These are phyloP conservation scores for Anguilla obscura DNA, from an alignment of 2,797 vertebrate species.

Conservation along the genomic window DNA sequence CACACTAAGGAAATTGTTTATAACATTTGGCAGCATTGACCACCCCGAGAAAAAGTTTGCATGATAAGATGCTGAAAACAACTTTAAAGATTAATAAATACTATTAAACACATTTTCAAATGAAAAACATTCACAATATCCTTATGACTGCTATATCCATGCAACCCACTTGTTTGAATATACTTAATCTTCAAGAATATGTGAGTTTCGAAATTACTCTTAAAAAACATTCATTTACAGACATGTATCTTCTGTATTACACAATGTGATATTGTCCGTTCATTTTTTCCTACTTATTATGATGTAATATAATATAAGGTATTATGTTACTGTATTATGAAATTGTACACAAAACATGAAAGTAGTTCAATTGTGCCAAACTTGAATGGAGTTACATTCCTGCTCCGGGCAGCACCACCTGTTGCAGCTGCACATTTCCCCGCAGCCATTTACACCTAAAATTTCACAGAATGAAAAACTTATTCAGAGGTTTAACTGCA, in stretches of 20 bases:
- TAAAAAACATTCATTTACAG: too few species aligned
- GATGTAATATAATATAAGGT: too few species aligned
- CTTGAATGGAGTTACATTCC: not conserved
- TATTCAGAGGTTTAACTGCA: slow-evolving; percentile 15
- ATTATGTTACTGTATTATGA: too few species aligned
- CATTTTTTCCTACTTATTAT: too few species aligned
- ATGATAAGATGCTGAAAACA: slow-evolving; percentile 7
- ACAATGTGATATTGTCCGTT: too few species aligned
- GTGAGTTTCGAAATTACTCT: too few species aligned
- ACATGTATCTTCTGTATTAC: too few species aligned
- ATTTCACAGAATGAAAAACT: not conserved
- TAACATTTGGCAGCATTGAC: slow-evolving; percentile 12
- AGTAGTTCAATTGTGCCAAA: not conserved
- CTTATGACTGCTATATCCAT: not conserved
- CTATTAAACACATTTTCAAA: not conserved
- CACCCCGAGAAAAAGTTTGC: not conserved
- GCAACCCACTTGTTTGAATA: not conserved
- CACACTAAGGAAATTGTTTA: slow-evolving; percentile 38
- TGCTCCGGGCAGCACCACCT: not conserved
- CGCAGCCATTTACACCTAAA: slow-evolving; percentile 18
- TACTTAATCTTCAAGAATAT: not conserved
- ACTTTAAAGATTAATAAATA: not conserved
- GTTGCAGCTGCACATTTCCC: not conserved
- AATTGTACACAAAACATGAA: too few species aligned
- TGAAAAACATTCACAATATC: not conserved